Percentiles rank a stretch among this genome's conserved stretches.
These are phyloP conservation scores for Yoshiicerus persimilis DNA, from an alignment of 1,140 invertebrate species.

Conservation along the genomic window DNA sequence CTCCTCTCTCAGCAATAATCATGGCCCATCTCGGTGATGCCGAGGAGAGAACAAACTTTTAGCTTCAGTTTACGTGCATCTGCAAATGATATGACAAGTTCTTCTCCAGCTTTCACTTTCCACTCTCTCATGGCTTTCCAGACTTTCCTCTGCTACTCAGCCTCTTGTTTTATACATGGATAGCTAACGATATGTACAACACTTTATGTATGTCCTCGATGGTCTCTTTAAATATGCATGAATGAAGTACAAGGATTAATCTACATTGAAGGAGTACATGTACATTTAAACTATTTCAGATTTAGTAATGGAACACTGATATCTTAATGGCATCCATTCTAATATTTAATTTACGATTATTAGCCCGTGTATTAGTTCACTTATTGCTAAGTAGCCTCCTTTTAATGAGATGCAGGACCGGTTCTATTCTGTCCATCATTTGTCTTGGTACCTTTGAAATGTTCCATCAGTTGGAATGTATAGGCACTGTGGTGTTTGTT, in stretches of 20 bases:
- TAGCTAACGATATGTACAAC: not conserved
- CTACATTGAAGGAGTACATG: no score
- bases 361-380: no score
- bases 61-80: constrained; percentile 31
- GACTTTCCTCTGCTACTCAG: no score
- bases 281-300: no score
- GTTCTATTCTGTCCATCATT: no score
- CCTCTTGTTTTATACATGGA: not conserved
- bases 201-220: not conserved
- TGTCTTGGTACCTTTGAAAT: no score
- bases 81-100: constrained; percentile 24
- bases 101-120: not conserved
- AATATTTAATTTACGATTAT: not conserved
- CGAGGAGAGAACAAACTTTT: constrained; percentile 22
- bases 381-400: no score
- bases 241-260: no score
- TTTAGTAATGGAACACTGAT: not conserved
- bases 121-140: not conserved
- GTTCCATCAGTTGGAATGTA: not conserved
- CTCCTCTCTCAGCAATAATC: not conserved
- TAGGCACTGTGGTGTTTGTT: not conserved
- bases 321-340: not conserved
- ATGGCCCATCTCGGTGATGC: not conserved
- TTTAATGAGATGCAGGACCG: no score
- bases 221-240: not conserved